Base-by-base conservation (phyloP, 1,140 invertebrate species). In the Ostrea denselamellosa region DNA sequence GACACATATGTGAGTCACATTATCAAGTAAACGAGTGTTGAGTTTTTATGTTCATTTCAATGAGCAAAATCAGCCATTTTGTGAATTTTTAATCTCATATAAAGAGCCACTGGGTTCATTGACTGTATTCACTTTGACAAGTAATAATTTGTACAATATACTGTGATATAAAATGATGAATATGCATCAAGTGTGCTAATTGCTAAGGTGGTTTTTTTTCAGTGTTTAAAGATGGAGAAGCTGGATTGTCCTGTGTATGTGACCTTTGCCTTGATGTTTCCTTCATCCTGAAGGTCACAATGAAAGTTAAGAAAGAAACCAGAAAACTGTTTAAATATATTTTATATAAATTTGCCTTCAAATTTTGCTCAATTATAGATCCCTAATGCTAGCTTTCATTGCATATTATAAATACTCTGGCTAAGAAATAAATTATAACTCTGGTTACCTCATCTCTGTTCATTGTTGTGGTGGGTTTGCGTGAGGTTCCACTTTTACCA, bases 191-290 rank as follows among this genome's bases (percentile, higher is more conserved):
- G 34, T 44, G 34, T 44, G 34, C 34, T 44, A 44, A 44, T 44
- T 44, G 5, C 34, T 5, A 44, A 2, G 34, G 34, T 44, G 19
- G n/a, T 53, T 86, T 82, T 86, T 25, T 86, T 34, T 53, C 77
- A 85, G 56, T 58, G 77, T 19, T 22, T 85, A 77, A 58, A 85
- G 17, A 85, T 86, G 86, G 82, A 86, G 28, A 86, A 62, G 51
- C 44, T 90, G 19, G 53, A 86, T 44, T 62, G 83, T 34, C 91
- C 92, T 17, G 86, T 90, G 9, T 91, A 91, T 85, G 88, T 91
- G 1, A 89, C 90, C 52, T 91, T 90, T 87, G 86, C 90, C 51
- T 52, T 93, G 81, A 82, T 92, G 22, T 93, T 93, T 58, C 92
- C 92, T 7, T 85, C 90, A n/a, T 93, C 92, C 9, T 93, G 91